Percentiles rank a stretch among this genome's conserved stretches.
Evolutionary conservation across 2,797 vertebrate species (phyloP).

Genomic region (Danio choprae): DNA sequence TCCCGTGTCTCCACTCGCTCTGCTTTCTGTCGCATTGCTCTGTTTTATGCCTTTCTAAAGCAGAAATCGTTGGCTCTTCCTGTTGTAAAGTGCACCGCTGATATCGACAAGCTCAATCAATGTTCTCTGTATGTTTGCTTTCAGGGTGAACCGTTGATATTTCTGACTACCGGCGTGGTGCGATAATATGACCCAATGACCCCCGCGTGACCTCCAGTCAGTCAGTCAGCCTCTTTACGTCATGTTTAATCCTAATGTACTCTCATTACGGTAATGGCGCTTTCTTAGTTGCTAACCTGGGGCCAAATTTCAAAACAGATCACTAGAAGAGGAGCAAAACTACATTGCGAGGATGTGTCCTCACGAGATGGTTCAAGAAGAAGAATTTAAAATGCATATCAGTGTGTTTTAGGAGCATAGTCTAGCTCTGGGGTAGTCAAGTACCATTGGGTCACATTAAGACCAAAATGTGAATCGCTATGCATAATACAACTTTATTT

Average conservation of each 20-base stretch:
- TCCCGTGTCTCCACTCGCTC: neutral
- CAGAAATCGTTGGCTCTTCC: neutral
- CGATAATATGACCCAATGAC: constrained; percentile 60
- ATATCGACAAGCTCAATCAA: neutral
- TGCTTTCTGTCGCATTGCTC: constrained; percentile 15
- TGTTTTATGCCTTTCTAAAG: neutral
- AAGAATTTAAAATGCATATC: neutral
- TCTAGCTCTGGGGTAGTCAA: neutral
- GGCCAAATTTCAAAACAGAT: constrained; percentile 1
- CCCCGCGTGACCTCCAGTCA: constrained; percentile 63
- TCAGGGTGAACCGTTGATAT: neutral
- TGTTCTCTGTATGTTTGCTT: neutral
- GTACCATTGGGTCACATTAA: no score
- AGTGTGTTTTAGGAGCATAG: neutral
- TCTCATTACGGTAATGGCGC: constrained; percentile 63
- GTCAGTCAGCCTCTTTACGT: constrained; percentile 67
- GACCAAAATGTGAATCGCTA: no score
- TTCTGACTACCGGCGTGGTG: neutral
- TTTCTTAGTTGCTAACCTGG: constrained; percentile 10
- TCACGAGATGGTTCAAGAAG: neutral
- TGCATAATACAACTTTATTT: no score
- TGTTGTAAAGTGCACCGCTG: neutral
- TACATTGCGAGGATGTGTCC: neutral
- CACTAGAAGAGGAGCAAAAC: constrained; percentile 1
- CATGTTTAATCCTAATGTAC: constrained; percentile 76